phyloP scores from a whole-genome alignment of 2,797 vertebrate species.

The Sylvia borin region DNA sequence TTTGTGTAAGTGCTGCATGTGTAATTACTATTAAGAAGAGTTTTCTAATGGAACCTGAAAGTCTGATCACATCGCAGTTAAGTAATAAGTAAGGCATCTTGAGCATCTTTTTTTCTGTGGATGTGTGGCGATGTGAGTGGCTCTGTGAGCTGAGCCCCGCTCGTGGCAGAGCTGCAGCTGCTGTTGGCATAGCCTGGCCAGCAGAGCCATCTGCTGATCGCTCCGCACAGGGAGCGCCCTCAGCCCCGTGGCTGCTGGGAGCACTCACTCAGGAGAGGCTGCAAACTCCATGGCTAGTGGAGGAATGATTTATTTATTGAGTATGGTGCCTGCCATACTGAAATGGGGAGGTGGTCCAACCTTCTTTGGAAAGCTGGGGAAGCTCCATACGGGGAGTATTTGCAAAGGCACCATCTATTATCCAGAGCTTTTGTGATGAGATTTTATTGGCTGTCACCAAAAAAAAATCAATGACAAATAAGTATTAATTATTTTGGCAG shows the following conservation, averaged over 20 bases:
- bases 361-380: not conserved
- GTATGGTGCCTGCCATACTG: not conserved
- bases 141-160: not conserved
- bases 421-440: not conserved
- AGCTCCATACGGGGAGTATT: not conserved
- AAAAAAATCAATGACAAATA: not conserved
- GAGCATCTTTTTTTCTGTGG: not conserved
- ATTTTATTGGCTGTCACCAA: not conserved
- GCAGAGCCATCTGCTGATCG: slow-evolving; percentile 52
- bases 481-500: not conserved
- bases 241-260: not conserved
- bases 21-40: not conserved
- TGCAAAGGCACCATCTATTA: not conserved
- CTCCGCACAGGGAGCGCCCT: not conserved
- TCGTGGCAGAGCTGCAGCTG: not conserved
- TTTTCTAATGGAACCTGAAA: not conserved
- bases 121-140: not conserved
- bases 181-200: not conserved
- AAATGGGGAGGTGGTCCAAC: not conserved
- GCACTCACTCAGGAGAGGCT: not conserved
- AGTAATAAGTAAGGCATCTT: not conserved
- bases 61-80: not conserved
- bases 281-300: not conserved
- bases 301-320: not conserved
- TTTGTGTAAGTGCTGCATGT: not conserved